Base-by-base conservation (phyloP, 2,797 vertebrate genomes). In the Tadarida brasiliensis region DNA sequence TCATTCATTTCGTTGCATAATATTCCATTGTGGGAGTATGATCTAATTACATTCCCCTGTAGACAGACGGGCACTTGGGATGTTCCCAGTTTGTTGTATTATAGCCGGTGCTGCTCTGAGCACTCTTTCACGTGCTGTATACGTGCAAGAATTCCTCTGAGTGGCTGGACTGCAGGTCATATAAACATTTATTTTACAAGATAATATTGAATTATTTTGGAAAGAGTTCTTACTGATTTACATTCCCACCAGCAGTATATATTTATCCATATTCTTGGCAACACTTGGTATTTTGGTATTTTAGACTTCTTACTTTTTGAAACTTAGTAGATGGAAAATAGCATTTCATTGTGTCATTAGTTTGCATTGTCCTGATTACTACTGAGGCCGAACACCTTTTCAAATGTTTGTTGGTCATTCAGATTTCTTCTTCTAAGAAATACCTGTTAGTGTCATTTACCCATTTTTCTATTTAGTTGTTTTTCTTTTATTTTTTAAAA, bases 261-360 rank as follows among this genome's bases (percentile, higher is more conserved):
- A 10, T 56, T 76, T 73, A 71, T 71, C 61, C 39, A 16, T 24
- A 73, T 74, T 93, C 47, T 82, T 78, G 8, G 26, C 51, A 77
- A 49, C 30, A 68, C 1, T 68, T 90, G 28, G 6, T 54, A 59
- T 92, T 51, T 51, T 11, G 12, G 49, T 51, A 51, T 51, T 95
- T 87, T 22, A 33, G 47, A 70, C 15, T 86, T 92, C 16, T 28
- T 57, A 74, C 22, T 39, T 93, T 85, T 57, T 73, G 19, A 14
- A 77, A 4, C 89, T 87, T 51, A 85, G 22, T 35, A 86, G 20
- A 78, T 82, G 70, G 49, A 91, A 92, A 93, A 73, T 56, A 85
- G 3, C 11, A 77, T 10, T 86, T 93, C 33, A 19, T 28, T 61
- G 0, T 51, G 39, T 14, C 51, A 17, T 61, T 44, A 47, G 3